phyloP scores from a whole-genome alignment of 2,888 invertebrate genomes.

The Furcula furcula region DNA sequence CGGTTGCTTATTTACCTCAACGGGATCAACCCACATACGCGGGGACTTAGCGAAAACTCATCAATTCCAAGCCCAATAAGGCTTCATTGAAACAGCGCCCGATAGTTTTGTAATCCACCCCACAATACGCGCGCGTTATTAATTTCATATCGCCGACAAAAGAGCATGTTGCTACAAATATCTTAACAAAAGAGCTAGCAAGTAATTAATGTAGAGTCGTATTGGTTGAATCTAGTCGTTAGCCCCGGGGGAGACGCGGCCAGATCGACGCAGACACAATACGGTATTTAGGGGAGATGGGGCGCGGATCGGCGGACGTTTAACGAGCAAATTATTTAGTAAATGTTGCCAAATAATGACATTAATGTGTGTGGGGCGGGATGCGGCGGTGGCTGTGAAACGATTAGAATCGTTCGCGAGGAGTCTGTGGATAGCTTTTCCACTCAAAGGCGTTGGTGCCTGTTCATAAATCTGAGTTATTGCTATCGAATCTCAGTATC shows the following conservation, averaged over 20 bases:
- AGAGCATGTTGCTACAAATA: slow-evolving; percentile 76
- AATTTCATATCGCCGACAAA: slow-evolving; percentile 67
- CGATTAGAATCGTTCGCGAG: too few relatives aligned
- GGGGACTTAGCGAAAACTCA: slow-evolving; percentile 52
- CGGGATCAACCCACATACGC: slow-evolving; percentile 8
- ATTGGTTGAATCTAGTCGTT: slow-evolving; percentile 69
- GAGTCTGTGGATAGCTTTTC: too few relatives aligned
- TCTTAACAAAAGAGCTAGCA: slow-evolving; percentile 55
- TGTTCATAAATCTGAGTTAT: too few relatives aligned
- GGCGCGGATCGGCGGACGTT: slow-evolving; percentile 70
- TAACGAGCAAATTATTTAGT: slow-evolving; percentile 81
- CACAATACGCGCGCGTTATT: slow-evolving; percentile 56
- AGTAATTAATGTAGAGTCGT: slow-evolving; percentile 73
- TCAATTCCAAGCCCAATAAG: slow-evolving; percentile 49
- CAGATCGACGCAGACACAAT: slow-evolving; percentile 62
- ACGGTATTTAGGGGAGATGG: slow-evolving; percentile 73
- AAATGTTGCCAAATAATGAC: slow-evolving; percentile 81
- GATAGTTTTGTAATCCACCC: slow-evolving; percentile 61
- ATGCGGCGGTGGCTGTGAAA: slow-evolving; percentile 16
- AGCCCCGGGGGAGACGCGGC: slow-evolving; percentile 56
- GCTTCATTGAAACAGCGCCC: slow-evolving; percentile 44
- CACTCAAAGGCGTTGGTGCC: too few relatives aligned
- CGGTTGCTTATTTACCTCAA: slow-evolving; percentile 4
- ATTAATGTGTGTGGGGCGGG: slow-evolving; percentile 61
- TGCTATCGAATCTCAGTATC: too few relatives aligned